Conservation (phyloP, 1,140 invertebrate species). For the Drosophila grimshawi region DNA sequence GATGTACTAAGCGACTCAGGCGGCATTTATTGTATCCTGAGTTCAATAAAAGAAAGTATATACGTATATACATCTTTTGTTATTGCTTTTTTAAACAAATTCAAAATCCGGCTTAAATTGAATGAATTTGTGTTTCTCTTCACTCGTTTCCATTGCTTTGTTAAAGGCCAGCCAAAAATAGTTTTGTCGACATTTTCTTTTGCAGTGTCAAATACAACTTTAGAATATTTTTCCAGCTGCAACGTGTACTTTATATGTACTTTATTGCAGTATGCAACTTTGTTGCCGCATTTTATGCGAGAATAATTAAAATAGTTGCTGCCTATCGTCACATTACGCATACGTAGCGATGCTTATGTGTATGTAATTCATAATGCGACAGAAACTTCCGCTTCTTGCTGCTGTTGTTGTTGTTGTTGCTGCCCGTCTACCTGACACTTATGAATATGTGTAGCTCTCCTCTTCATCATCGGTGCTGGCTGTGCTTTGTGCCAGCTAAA, state of each 20-base stretch:
- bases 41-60: no score
- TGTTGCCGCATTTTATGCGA: conserved; percentile 56
- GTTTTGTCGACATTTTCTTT: no score
- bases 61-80: no score
- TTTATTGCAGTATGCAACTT: conserved; percentile 19
- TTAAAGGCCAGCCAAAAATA: no score
- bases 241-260: neutral
- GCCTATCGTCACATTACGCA: conserved; percentile 74
- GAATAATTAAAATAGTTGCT: conserved; percentile 80
- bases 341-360: conserved; percentile 52
- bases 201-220: neutral
- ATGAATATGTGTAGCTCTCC: conserved; percentile 68
- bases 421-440: conserved; percentile 64
- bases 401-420: conserved; percentile 8
- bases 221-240: conserved; percentile 4
- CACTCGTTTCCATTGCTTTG: no score
- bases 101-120: no score
- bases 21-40: no score
- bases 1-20: no score
- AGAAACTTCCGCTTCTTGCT: conserved; percentile 61
- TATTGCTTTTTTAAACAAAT: no score
- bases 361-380: conserved; percentile 79
- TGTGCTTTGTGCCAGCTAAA: conserved; percentile 60
- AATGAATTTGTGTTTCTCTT: no score
- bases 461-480: conserved; percentile 16